Evolutionary conservation across 2,888 invertebrate genomes (phyloP), one percentile per base, ranked within the genome.

Genomic region (Pyrgus malvae): DNA sequence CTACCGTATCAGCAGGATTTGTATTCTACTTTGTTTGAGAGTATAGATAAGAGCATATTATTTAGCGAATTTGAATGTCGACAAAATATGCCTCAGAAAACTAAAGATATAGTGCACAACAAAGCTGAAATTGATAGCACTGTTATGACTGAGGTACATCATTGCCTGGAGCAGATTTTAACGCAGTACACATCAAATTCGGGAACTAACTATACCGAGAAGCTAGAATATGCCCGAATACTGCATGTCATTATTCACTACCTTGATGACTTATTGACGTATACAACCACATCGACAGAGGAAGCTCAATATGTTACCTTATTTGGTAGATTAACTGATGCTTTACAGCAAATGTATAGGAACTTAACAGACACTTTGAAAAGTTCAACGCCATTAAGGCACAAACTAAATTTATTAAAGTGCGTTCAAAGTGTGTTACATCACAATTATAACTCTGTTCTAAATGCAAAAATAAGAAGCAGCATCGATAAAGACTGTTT

Each of bases 21-120:
- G 37, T 76, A 74, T 56, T 66, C 78, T 31, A 66, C 70, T 41
- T 57, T 89, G 55, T 87, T 83, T 58, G 62, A 73, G 58, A 75
- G 74, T 2, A 67, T 69, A 16, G 86, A 87, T 37, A 76, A 71
- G 56, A 74, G 74, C 59, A 78, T 84, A 51, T 65, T 90, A 49
- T 84, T 82, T 42, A 80, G 77, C 60, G 81, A 81, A 63, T 89
- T 90, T 60, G 80, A 86, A 70, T 60, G 72, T 27, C 67, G 76
- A 21, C 25, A 37, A 21, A n/a, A 48, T 25, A 5, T 17, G 9
- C 38, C 11, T n/a, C 23, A 58, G 14, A 9, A 1, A 14, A n/a
- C 53, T 49, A 56, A 60, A 49, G 42, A 29, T 48, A 33, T 11
- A 1, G 6, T 35, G 19, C 21, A 17, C 48, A 49, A 12, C 65